Evolutionary conservation across 2,797 vertebrate genomes (phyloP).

Genomic region (Monodelphis domestica): DNA sequence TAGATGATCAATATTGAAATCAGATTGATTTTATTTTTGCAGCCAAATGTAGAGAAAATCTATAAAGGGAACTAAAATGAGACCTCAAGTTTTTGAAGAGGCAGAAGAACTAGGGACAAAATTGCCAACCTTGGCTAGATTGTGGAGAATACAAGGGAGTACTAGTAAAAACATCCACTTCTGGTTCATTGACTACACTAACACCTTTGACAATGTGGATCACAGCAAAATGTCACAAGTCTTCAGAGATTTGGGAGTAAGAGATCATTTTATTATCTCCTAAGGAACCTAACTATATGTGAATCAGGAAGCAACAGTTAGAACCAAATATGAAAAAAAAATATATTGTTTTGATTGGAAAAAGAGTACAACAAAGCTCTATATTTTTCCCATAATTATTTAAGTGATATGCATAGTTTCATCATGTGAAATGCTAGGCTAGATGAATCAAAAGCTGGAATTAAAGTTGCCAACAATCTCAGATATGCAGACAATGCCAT

Average conservation of each 20-base stretch:
- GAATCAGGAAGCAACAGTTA: no score
- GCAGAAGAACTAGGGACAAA: neutral
- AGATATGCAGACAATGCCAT: neutral
- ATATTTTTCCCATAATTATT: neutral
- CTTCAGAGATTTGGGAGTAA: neutral
- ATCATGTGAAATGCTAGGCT: neutral
- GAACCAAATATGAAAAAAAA: neutral
- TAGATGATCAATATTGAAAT: neutral
- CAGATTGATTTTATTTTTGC: neutral
- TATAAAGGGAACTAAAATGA: neutral
- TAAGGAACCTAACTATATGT: no score
- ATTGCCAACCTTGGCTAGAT: neutral
- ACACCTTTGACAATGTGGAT: neutral
- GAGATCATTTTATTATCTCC: neutral
- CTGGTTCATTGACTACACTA: neutral
- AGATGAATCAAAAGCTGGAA: neutral
- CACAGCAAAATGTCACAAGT: neutral
- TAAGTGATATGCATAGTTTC: neutral
- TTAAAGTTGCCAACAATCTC: neutral
- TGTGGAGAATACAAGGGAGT: neutral
- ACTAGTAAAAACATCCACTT: neutral
- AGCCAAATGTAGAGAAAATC: neutral
- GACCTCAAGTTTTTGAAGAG: neutral
- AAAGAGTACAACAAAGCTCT: neutral
- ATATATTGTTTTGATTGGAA: neutral